Conservation (phyloP, 2,888 invertebrate species). For the Leptura quadrifasciata region DNA sequence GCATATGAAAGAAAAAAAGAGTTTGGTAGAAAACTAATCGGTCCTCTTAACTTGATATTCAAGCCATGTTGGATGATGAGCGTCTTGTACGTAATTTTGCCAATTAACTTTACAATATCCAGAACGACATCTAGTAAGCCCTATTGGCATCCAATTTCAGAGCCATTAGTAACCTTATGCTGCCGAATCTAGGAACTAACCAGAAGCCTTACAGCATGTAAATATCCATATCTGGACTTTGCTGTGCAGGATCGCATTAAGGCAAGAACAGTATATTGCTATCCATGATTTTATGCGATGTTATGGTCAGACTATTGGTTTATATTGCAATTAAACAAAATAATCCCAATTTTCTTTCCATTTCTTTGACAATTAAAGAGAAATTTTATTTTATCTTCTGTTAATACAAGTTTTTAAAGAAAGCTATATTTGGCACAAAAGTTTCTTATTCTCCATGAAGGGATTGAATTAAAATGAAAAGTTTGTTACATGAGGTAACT, state of each 20-base stretch:
- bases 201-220: conserved; percentile 42
- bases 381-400: too few relatives aligned
- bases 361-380: too few relatives aligned
- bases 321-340: too few relatives aligned
- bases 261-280: not conserved
- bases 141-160: conserved; percentile 48
- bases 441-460: too few relatives aligned
- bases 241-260: conserved; percentile 16
- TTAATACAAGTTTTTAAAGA: too few relatives aligned
- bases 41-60: not conserved
- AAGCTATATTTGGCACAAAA: too few relatives aligned
- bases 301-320: too few relatives aligned
- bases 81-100: conserved; percentile 16
- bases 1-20: too few relatives aligned
- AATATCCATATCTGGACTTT: conserved; percentile 36
- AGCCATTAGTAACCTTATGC: conserved; percentile 52
- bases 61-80: not conserved
- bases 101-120: conserved; percentile 41
- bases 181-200: conserved; percentile 40
- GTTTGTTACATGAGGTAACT: too few relatives aligned
- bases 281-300: too few relatives aligned
- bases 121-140: conserved; percentile 43
- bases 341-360: too few relatives aligned
- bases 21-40: not conserved
- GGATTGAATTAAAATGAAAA: too few relatives aligned